Base-by-base conservation (phyloP, 2,113 vertebrate species). In the Kryptolebias marmoratus region DNA sequence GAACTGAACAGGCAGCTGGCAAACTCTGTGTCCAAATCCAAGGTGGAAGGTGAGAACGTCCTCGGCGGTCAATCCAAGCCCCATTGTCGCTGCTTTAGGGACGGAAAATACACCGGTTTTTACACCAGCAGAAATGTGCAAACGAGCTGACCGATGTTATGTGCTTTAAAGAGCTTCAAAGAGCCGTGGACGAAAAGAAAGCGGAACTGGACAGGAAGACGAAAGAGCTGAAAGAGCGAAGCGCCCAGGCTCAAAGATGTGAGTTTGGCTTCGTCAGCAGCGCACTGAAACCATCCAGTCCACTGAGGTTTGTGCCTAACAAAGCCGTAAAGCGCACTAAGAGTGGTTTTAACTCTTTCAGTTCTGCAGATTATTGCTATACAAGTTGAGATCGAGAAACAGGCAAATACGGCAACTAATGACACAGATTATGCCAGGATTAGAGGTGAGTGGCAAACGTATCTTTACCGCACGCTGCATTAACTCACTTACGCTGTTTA, bases 281-380 rank as follows among this genome's bases (percentile, higher is more conserved):
- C 7, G 13, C 0, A 11, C 11, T n/a, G 12, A 59, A 30, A 48
- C 27, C 52, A 44, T 50, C 5, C 8, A 61, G 11, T 45, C 36
- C 36, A 36, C 18, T 1, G 7, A 67, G 0, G n/a, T 60, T 52
- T 30, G 44, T 39, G 10, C 11, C 3, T 16, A 11, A 12, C 9
- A 3, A 13, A 12, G 4, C 16, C 14, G 9, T 36, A 54, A 42
- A 10, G 7, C 14, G 7, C 30, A 45, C n/a, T 47, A 56, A 68
- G 15, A 55, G 27, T 11, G 22, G 11, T 1, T 67, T 15, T 1
- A 32, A 45, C 36, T 73, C 67, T 64, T 58, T 55, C 57, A 89
- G 88, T 89, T 67, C 32, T 89, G 6, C 48, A 69, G 59, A 84
- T 89, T n/a, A 48, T 89, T 58, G 1, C n/a, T 1, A 3, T 70